Evolutionary conservation across 2,888 invertebrate species (phyloP), one percentile per base, ranked within the genome.

Genomic region (Andrena minutula): DNA sequence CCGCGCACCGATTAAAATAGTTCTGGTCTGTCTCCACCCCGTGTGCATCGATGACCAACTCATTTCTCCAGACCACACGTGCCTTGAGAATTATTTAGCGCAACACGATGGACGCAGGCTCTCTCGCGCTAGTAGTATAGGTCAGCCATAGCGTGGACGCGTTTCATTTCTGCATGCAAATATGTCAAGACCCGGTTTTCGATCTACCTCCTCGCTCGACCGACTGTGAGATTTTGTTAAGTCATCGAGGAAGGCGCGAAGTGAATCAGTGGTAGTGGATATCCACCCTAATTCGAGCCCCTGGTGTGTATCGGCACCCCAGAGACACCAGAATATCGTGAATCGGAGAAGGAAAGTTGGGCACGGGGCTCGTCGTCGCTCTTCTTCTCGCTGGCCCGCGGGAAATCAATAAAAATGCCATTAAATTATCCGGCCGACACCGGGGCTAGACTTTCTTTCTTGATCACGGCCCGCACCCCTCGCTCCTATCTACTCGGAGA

Each of bases 361-460:
- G 70, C 53, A 75, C 56, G 32, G 74, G 56, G 20, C 79, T 70
- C 69, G 30, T 61, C 47, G 60, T 32, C 66, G 23, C 32, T 56
- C 16, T 53, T 69, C 56, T 26, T 32, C 47, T 1, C 26, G 47
- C 12, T 28, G 53, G 56, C 69, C 51, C 75, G 32, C 47, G 75
- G 79, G 61, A 79, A 79, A 79, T 79, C 79, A 60, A 79, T 79
- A 75, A 75, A 70, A 69, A 58, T 64, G 16, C 30, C 66, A 71
- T 71, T 68, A 68, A 75, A 79, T 79, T 75, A 75, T 75, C 70
- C 70, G 20, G 20, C 35, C 35, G 63, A 63, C 47, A 49, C 58
- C 28, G 10, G 5, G 8, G 30, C 16, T 7, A 61, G 41, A 41
- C 66, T 51, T 41, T 28, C 51, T 49, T 53, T 53, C 41, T 30